Evolutionary conservation across 2,888 invertebrate genomes (phyloP).

Genomic region (Limulus polyphemus): DNA sequence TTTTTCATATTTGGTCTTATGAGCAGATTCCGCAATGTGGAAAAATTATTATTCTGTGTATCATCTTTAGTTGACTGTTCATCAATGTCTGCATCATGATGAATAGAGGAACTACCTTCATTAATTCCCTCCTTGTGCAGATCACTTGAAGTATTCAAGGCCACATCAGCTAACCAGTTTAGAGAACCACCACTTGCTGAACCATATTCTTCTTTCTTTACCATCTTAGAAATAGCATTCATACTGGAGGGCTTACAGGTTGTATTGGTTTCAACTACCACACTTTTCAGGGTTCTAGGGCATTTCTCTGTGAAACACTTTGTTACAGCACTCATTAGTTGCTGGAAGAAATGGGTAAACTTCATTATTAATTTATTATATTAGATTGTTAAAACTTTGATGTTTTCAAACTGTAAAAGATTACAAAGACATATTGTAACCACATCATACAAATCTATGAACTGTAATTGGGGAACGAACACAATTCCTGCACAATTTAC

Average conservation of each 20-base stretch:
- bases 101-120: conserved; percentile 12
- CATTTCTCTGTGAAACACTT: conserved; percentile 29
- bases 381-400: too few species aligned
- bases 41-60: conserved; percentile 55
- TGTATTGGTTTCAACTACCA: conserved; percentile 23
- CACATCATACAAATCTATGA: too few species aligned
- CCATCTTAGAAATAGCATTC: conserved; percentile 30
- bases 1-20: conserved; percentile 50
- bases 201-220: conserved; percentile 28
- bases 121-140: conserved; percentile 7
- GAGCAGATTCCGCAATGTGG: conserved; percentile 63
- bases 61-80: conserved; percentile 29
- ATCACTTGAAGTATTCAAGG: conserved; percentile 35
- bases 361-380: too few species aligned
- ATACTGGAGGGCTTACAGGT: conserved; percentile 35
- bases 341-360: conserved; percentile 11
- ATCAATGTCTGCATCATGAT: not conserved
- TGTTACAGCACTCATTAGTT: conserved; percentile 31
- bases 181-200: conserved; percentile 39
- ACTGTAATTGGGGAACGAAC: too few species aligned
- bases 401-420: too few species aligned
- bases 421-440: too few species aligned
- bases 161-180: conserved; percentile 54
- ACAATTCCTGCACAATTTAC: too few species aligned
- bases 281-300: conserved; percentile 35